Evolutionary conservation across 2,888 invertebrate species (phyloP).

Genomic region (Nomada ruficornis): DNA sequence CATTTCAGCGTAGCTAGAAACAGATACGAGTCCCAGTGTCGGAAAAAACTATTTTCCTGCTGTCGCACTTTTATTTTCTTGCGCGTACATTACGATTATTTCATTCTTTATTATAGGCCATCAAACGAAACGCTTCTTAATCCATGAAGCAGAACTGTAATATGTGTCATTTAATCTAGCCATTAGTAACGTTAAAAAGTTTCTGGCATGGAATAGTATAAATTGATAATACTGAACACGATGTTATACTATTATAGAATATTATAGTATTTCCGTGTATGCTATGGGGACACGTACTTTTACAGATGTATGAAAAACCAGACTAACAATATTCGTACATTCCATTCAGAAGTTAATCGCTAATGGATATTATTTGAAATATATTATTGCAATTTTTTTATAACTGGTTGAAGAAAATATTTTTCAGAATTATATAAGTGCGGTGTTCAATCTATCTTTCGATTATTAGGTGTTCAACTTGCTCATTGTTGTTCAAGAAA

Average conservation of each 20-base stretch:
- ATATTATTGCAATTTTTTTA: too few species aligned
- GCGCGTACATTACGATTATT: conserved; percentile 24
- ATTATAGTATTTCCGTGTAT: not conserved
- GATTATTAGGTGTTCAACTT: too few species aligned
- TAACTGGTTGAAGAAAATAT: too few species aligned
- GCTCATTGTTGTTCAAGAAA: too few species aligned
- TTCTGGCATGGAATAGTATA: not conserved
- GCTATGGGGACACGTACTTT: not conserved
- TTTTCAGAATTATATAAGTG: too few species aligned
- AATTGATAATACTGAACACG: conserved; percentile 12
- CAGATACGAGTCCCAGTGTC: not conserved
- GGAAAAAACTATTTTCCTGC: not conserved
- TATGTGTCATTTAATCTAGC: conserved; percentile 12
- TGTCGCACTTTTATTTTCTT: conserved; percentile 4
- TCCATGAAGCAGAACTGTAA: not conserved
- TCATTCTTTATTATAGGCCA: conserved; percentile 23
- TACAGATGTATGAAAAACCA: not conserved
- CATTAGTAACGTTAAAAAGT: conserved; percentile 10
- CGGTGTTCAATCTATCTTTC: too few species aligned
- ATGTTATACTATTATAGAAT: conserved; percentile 9
- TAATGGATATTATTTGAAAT: too few species aligned
- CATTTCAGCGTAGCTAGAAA: conserved; percentile 1
- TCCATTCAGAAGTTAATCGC: not conserved
- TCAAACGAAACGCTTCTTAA: conserved; percentile 12
- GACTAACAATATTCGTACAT: not conserved